Conservation (phyloP, 2,113 vertebrate species). For the Melanocharis versteri region DNA sequence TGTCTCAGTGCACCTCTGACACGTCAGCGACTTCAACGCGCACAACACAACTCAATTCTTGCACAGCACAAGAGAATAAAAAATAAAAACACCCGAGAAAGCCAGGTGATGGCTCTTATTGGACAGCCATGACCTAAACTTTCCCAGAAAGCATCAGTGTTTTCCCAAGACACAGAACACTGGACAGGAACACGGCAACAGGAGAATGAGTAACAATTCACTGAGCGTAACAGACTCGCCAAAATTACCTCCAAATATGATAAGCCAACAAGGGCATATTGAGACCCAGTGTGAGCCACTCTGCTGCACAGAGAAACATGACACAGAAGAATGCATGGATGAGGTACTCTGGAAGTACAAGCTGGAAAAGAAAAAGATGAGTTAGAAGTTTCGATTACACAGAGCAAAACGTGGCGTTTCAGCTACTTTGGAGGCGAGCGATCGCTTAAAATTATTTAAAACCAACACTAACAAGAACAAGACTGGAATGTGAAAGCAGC, state of each 20-base stretch:
- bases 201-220: neutral
- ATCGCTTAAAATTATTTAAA: neutral
- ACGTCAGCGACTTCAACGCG: rapidly evolving
- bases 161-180: neutral
- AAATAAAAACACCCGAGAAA: neutral
- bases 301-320: slow-evolving; percentile 98
- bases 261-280: slow-evolving; percentile 97
- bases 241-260: slow-evolving; percentile 94
- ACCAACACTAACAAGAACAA: neutral
- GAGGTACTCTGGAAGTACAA: slow-evolving; percentile 98
- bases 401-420: neutral
- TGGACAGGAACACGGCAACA: neutral
- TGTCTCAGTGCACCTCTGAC: neutral
- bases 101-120: neutral
- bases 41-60: neutral
- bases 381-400: neutral
- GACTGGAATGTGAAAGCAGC: neutral
- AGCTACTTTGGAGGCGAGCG: neutral
- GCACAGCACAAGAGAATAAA: neutral
- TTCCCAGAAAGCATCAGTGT: neutral
- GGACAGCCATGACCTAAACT: neutral
- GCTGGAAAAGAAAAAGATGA: slow-evolving; percentile 77
- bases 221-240: neutral
- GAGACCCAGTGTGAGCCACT: slow-evolving; percentile 96
- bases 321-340: slow-evolving; percentile 99